phyloP scores from a whole-genome alignment of 92 coral and sea anemone genomes.

The Heliopora coerulea region DNA sequence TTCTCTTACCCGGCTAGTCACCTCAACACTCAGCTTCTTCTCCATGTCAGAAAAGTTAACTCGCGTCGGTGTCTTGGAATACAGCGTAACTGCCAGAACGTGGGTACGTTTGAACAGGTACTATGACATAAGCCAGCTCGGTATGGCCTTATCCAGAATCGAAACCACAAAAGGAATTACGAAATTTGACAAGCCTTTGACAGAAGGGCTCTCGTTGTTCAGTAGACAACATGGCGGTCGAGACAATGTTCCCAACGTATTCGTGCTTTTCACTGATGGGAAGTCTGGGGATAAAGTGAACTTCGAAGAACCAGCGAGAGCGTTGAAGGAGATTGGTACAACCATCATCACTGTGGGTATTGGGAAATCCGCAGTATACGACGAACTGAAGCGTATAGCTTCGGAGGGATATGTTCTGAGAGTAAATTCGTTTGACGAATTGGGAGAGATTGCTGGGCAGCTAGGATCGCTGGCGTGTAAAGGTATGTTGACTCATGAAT shows the following conservation, averaged over 20 bases:
- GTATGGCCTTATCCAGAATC: conserved; percentile 3
- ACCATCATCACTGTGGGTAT: conserved; percentile 76
- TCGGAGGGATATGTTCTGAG: conserved; percentile 46
- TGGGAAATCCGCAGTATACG: conserved; percentile 50
- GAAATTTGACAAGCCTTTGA: conserved; percentile 26
- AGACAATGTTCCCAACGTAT: conserved; percentile 53
- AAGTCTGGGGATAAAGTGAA: conserved; percentile 52
- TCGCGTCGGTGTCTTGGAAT: conserved; percentile 69
- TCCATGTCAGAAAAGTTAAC: conserved; percentile 59
- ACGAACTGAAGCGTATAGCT: conserved; percentile 52
- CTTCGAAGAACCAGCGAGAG: conserved; percentile 51
- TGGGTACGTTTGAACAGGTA: conserved; percentile 3
- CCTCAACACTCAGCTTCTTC: conserved; percentile 61
- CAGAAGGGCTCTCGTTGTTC: conserved; percentile 16
- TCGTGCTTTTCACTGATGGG: conserved; percentile 59
- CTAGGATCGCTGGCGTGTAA: conserved; percentile 71
- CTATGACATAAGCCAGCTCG: not conserved
- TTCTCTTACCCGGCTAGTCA: conserved; percentile 55
- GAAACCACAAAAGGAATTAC: not conserved
- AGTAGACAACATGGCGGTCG: conserved; percentile 24
- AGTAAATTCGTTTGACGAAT: conserved; percentile 55
- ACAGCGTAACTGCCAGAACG: conserved; percentile 52
- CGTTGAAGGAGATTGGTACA: conserved; percentile 54
- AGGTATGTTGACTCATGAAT: too few species aligned
- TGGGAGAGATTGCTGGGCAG: conserved; percentile 52